Percentiles rank a stretch among this genome's conserved stretches.
Conservation (phyloP, 2,797 vertebrate species). For the Rhabdomys pumilio region DNA sequence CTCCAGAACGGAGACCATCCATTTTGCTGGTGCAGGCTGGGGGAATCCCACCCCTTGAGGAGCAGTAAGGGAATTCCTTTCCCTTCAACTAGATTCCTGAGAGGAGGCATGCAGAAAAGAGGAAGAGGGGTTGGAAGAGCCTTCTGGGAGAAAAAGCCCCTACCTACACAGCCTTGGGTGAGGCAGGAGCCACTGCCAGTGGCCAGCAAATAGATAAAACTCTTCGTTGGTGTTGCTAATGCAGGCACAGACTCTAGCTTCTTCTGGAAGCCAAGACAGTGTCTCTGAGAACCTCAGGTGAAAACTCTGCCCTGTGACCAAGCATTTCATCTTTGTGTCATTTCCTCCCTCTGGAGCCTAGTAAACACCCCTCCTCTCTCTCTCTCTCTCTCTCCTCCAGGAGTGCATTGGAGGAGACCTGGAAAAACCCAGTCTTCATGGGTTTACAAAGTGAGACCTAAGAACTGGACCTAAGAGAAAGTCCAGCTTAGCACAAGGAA, state of each 20-base stretch:
- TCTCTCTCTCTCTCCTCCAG: neutral
- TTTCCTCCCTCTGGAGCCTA: neutral
- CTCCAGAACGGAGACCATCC: constrained; percentile 56
- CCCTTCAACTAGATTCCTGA: constrained; percentile 52
- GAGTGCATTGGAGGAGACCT: constrained; percentile 8
- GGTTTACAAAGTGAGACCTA: neutral
- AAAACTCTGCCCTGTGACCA: neutral
- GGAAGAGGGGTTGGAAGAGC: neutral
- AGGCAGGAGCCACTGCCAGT: fast-evolving
- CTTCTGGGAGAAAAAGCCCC: neutral
- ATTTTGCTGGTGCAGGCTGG: constrained; percentile 39
- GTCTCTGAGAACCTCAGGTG: neutral
- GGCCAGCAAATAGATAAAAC: neutral
- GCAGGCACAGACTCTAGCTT: neutral
- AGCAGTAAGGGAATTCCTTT: constrained; percentile 72
- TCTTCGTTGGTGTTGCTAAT: neutral
- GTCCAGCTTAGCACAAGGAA: constrained; percentile 26
- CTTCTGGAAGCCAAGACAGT: constrained; percentile 42
- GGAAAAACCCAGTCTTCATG: neutral
- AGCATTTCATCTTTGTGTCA: neutral
- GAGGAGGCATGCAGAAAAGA: neutral
- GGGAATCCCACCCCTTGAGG: constrained; percentile 44
- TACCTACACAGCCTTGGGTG: neutral
- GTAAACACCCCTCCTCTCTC: neutral
- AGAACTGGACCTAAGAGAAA: neutral